These are phyloP conservation scores for Lycopodina hypogea DNA, from an alignment of 37 sponge, comb jelly and placozoan species.

Conservation along the genomic window DNA sequence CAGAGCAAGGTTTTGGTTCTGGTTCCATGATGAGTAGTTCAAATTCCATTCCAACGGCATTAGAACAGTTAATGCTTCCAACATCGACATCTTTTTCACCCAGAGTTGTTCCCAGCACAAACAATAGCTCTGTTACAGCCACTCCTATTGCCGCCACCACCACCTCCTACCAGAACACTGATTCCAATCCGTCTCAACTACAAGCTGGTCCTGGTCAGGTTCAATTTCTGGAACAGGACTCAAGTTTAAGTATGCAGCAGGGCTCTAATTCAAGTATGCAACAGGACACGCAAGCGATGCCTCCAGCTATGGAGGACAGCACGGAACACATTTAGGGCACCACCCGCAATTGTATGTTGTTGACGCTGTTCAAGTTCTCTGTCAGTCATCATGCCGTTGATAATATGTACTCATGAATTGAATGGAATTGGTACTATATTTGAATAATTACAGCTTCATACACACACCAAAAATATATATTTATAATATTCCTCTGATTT, in stretches of 20 bases:
- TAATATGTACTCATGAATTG: too few species aligned
- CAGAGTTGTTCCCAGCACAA: background rate
- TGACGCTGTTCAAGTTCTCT: too few species aligned
- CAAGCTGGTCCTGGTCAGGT: background rate
- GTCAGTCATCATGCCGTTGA: too few species aligned
- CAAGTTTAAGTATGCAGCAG: background rate
- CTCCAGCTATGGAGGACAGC: slow-evolving; percentile 3
- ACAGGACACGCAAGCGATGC: background rate
- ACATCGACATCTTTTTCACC: background rate
- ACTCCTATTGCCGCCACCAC: background rate
- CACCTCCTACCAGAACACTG: too few species aligned
- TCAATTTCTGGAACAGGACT: background rate
- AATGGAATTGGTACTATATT: too few species aligned
- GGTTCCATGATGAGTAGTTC: background rate
- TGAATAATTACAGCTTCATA: too few species aligned
- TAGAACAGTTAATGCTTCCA: background rate
- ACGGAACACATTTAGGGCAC: too few species aligned
- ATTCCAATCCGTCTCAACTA: background rate
- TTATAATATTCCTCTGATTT: too few species aligned
- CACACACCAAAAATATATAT: too few species aligned
- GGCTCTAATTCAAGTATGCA: background rate
- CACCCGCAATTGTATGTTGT: too few species aligned
- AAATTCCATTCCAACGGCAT: background rate
- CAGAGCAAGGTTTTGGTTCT: background rate
- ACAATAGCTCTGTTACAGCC: background rate